Percentiles rank a stretch among this genome's conserved stretches.
phyloP scores from a whole-genome alignment of 2,888 invertebrate species.

The Pachliopta kotzebuea region DNA sequence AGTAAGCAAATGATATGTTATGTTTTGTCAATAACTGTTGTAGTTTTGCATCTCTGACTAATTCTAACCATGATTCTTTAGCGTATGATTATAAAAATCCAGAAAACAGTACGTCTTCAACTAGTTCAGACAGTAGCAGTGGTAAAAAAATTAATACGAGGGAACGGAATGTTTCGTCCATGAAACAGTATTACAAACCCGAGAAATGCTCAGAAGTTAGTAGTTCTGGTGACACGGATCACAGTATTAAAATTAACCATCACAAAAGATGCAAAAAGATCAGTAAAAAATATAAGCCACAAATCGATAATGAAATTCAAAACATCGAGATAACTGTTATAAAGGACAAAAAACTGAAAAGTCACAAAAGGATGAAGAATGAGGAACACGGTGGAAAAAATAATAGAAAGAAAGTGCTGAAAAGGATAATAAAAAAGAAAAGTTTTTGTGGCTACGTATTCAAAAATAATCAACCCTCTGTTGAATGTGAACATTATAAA shows the following conservation, averaged over 20 bases:
- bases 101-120: slow-evolving; percentile 14
- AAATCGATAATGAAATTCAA: not conserved
- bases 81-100: slow-evolving; percentile 16
- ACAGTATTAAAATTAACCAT: slow-evolving; percentile 15
- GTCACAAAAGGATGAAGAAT: not conserved
- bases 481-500: slow-evolving; percentile 22
- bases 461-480: slow-evolving; percentile 17
- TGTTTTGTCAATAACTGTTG: not conserved
- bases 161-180: slow-evolving; percentile 4
- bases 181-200: not conserved
- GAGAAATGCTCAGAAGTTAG: slow-evolving; percentile 19
- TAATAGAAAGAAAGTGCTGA: slow-evolving; percentile 13
- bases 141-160: not conserved
- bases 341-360: slow-evolving; percentile 10
- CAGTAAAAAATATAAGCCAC: slow-evolving; percentile 3
- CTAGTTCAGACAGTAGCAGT: slow-evolving; percentile 8
- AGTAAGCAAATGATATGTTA: slow-evolving; percentile 23
- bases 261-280: slow-evolving; percentile 9
- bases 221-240: slow-evolving; percentile 27
- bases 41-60: slow-evolving; percentile 7
- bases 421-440: slow-evolving; percentile 18
- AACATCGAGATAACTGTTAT: not conserved
- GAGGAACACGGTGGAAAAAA: slow-evolving; percentile 3
- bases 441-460: slow-evolving; percentile 14
- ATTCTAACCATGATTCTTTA: slow-evolving; percentile 20